Base-by-base conservation (phyloP, 1,140 invertebrate species). In the Apis laboriosa region DNA sequence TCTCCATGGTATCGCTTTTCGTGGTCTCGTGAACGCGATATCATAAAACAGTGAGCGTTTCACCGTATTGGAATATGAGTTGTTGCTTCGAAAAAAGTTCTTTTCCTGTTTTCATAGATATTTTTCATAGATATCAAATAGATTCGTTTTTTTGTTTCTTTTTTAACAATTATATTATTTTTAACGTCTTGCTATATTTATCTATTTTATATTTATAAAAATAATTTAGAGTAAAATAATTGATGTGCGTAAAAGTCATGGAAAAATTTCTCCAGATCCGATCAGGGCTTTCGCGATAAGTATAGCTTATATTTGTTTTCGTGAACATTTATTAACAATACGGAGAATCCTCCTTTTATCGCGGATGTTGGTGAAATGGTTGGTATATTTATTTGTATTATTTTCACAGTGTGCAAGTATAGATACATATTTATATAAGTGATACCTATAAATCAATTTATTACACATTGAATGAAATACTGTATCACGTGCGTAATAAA, bases 281-380 rank as follows among this genome's bases (percentile, higher is more conserved):
- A 34, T 17, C 21, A 8, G 13, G 3, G 1, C 13, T 24, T 43
- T 19, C 8, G 56, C 34, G 34, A 74, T 61, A 74, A 60, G 21
- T 28, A 12, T 43, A 2, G n/a, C 5, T 17, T 12, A 19, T n/a
- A 11, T 28, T 61, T 49, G 13, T 61, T n/a, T 49, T 21, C 2
- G 1, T 9, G 12, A 58, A 15, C 71, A 11, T 55, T 55, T 0
- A 1, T 11, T 43, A 21, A 1, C 28, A 21, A 43, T 7, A 13
- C 0, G 7, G 17, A 11, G 0, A 51, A 55, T 24, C 13, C 68
- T 4, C 53, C 9, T 53, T 72, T 74, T 19, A 9, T 66, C 28
- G 9, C 0, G 11, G 9, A n/a, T 5, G 28, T n/a, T 34, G 1
- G 0, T 0, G 17, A 2, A 13, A 56, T 1, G 19, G 0, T 21